Conservation (phyloP, 92 coral and sea anemone genomes). For the Palythoa heliodiscus region DNA sequence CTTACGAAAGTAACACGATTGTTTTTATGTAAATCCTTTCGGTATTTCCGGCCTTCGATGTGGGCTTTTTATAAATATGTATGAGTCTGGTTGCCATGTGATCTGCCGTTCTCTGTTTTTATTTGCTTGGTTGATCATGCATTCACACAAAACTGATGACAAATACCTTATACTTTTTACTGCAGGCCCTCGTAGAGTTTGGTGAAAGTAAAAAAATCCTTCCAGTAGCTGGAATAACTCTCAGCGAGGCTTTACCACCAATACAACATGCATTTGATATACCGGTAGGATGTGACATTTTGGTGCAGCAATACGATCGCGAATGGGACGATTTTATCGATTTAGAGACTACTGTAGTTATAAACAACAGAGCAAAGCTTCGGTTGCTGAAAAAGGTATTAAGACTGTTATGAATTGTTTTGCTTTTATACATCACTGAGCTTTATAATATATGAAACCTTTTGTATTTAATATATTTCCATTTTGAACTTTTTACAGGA, state of each 20-base stretch:
- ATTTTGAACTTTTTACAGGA: neutral
- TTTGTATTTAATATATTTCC: neutral
- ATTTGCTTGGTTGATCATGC: conserved; percentile 14
- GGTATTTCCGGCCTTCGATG: neutral
- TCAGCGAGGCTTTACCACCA: conserved; percentile 42
- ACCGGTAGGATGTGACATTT: conserved; percentile 41
- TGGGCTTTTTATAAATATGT: conserved; percentile 2
- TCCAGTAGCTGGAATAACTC: conserved; percentile 41
- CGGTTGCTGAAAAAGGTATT: conserved; percentile 4
- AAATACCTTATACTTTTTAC: conserved; percentile 11
- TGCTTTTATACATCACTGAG: neutral
- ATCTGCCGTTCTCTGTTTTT: conserved; percentile 14
- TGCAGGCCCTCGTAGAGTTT: conserved; percentile 24
- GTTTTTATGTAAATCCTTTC: conserved; percentile 8
- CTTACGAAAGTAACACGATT: conserved; percentile 3
- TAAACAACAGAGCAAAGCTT: conserved; percentile 10
- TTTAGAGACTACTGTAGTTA: conserved; percentile 11
- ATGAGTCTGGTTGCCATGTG: conserved; percentile 16
- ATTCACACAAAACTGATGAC: conserved; percentile 13
- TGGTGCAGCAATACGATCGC: conserved; percentile 42
- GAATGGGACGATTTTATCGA: conserved; percentile 17
- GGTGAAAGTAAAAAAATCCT: conserved; percentile 40
- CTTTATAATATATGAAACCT: neutral
- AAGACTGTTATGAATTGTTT: neutral
- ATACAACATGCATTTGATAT: conserved; percentile 39